These are phyloP conservation scores for Cercopithecus hamlyni DNA, from an alignment of 2,797 vertebrate genomes.

Conservation along the genomic window DNA sequence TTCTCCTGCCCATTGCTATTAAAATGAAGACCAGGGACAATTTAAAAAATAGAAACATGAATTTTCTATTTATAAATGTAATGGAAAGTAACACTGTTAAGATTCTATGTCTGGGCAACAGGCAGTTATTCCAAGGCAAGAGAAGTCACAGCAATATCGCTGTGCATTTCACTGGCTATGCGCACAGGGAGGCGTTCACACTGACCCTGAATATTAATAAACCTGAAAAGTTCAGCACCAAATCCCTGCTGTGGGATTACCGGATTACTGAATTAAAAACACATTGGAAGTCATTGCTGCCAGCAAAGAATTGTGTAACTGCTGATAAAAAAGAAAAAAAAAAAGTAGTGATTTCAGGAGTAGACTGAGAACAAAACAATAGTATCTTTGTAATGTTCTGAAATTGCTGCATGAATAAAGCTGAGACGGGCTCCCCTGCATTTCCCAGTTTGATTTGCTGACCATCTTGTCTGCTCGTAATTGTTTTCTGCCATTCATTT, in stretches of 20 bases:
- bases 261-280: conserved; percentile 52
- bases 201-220: neutral
- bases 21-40: neutral
- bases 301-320: conserved; percentile 51
- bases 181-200: neutral
- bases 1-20: neutral
- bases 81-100: neutral
- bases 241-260: neutral
- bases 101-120: neutral
- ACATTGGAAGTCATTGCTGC: neutral
- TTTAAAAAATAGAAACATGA: neutral
- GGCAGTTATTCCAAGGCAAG: neutral
- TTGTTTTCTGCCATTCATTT: conserved; percentile 79
- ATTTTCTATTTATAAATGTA: neutral
- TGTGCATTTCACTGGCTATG: neutral
- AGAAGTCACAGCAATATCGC: neutral
- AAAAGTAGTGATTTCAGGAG: conserved; percentile 41
- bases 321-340: conserved; percentile 52
- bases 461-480: conserved; percentile 71
- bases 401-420: neutral
- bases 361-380: conserved; percentile 51
- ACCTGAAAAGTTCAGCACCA: neutral
- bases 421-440: neutral
- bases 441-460: conserved; percentile 70
- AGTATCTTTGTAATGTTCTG: conserved; percentile 39